phyloP scores from a whole-genome alignment of 1,140 invertebrate species.

The Hormaphis cornu region DNA sequence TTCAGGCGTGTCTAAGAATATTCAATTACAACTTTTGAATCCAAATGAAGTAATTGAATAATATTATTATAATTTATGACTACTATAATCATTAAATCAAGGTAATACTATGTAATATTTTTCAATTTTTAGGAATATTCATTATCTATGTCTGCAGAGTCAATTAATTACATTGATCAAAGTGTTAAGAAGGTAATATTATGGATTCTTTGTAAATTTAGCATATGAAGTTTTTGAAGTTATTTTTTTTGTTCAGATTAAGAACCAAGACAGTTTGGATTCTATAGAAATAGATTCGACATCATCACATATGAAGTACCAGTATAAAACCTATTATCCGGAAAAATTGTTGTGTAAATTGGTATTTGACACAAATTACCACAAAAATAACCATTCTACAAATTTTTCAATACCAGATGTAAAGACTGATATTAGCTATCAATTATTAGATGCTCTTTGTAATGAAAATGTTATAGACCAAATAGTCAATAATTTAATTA shows the following conservation, averaged over 20 bases:
- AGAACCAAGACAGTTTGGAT: not conserved
- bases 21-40: conserved; percentile 34
- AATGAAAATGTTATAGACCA: conserved; percentile 9
- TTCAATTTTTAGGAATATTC: not conserved
- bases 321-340: not conserved
- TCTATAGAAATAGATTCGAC: not conserved
- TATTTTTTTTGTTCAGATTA: not conserved
- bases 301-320: not conserved
- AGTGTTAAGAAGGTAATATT: conserved; percentile 1
- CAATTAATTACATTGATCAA: not conserved
- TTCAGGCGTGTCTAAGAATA: conserved; percentile 1
- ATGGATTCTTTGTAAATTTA: not conserved
- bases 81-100: not conserved
- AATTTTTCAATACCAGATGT: not conserved
- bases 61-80: not conserved
- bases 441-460: conserved; percentile 11
- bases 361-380: not conserved
- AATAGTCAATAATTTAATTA: conserved; percentile 7
- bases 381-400: not conserved
- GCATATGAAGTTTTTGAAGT: not conserved
- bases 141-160: not conserved
- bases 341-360: not conserved
- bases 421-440: not conserved
- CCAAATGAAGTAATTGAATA: conserved; percentile 37
- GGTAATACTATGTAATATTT: too few relatives aligned